Evolutionary conservation across 1,140 invertebrate species (phyloP).

Genomic region (Atta colombica): DNA sequence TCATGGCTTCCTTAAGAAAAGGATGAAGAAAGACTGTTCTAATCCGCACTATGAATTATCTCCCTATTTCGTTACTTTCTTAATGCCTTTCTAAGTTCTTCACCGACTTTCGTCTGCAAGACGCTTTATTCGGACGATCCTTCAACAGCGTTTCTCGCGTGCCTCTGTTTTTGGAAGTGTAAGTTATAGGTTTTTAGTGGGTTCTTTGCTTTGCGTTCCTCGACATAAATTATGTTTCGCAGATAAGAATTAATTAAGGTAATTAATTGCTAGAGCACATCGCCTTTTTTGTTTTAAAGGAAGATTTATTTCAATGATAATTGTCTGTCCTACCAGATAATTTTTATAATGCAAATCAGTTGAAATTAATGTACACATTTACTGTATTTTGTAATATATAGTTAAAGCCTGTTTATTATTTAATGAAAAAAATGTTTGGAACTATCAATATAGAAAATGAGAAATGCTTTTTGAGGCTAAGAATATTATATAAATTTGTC

Average conservation of each 20-base stretch:
- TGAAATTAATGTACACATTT: neutral
- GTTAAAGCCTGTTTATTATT: neutral
- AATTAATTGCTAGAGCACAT: constrained; percentile 36
- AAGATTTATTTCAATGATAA: constrained; percentile 16
- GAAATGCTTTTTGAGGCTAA: neutral
- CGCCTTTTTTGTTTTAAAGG: neutral
- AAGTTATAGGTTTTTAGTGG: constrained; percentile 39
- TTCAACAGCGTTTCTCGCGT: constrained; percentile 1
- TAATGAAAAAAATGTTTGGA: neutral
- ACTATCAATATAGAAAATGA: constrained; percentile 5
- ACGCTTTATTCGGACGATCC: constrained; percentile 21
- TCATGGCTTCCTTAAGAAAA: neutral
- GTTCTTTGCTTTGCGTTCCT: constrained; percentile 23
- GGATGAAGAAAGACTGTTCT: constrained; percentile 59
- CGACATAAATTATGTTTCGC: constrained; percentile 34
- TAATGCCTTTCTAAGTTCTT: constrained; percentile 32
- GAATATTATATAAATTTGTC: constrained; percentile 11
- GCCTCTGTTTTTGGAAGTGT: constrained; percentile 33
- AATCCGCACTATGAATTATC: constrained; percentile 80
- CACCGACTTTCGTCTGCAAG: neutral
- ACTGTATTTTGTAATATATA: neutral
- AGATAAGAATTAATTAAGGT: constrained; percentile 59
- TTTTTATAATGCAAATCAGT: neutral
- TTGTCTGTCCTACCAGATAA: neutral
- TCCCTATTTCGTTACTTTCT: constrained; percentile 72